Evolutionary conservation across 2,113 vertebrate genomes (phyloP).

Genomic region (Chaetodon auriga): DNA sequence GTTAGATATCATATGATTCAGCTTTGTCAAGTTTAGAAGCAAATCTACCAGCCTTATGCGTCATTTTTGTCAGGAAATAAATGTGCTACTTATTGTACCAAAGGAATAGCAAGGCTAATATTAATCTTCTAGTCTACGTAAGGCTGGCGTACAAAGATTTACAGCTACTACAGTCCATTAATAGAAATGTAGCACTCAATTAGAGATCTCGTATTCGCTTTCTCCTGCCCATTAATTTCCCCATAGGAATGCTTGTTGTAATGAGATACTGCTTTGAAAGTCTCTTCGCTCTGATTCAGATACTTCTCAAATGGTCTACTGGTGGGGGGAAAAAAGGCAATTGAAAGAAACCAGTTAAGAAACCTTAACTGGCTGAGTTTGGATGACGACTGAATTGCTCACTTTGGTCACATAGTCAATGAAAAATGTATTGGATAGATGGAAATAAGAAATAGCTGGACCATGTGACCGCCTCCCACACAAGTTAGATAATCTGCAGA

Average conservation of each 20-base stretch:
- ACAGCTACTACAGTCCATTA: constrained; percentile 43
- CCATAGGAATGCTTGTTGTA: constrained; percentile 21
- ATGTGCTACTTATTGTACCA: constrained; percentile 5
- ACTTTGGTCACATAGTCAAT: neutral
- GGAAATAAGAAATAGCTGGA: constrained; percentile 2
- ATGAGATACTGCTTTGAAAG: constrained; percentile 43
- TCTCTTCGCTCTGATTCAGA: constrained; percentile 20
- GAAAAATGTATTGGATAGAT: neutral
- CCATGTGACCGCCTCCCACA: neutral
- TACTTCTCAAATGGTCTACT: neutral
- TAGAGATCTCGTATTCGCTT: constrained; percentile 41
- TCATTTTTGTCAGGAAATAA: neutral
- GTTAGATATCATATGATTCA: neutral
- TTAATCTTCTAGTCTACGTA: constrained; percentile 36
- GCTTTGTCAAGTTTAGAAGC: neutral
- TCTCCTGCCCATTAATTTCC: constrained; percentile 32
- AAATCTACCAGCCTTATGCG: neutral
- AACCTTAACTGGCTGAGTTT: neutral
- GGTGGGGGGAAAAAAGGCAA: neutral
- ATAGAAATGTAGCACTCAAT: constrained; percentile 45
- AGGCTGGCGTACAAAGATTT: constrained; percentile 19
- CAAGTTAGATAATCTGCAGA: constrained; percentile 11
- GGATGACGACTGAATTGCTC: neutral
- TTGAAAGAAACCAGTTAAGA: neutral
- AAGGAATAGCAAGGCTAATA: neutral